Evolutionary conservation across 1,140 invertebrate genomes (phyloP).

Genomic region (Metopolophium dirhodum): DNA sequence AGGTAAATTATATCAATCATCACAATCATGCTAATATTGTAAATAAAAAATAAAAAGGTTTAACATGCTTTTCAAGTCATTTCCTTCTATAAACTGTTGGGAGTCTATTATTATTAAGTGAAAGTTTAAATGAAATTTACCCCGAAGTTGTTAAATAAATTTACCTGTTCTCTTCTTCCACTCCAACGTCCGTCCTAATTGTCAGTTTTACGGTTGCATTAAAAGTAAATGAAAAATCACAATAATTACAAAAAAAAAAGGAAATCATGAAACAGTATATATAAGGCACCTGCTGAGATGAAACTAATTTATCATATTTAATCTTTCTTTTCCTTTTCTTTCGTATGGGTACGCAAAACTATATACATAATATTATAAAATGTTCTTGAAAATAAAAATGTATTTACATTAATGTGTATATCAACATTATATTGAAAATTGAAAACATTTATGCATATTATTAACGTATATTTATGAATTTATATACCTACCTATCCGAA

Average conservation of each 20-base stretch:
- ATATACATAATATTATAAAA: neutral
- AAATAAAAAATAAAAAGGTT: slow-evolving; percentile 11
- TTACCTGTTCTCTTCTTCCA: slow-evolving; percentile 52
- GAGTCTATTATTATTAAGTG: neutral
- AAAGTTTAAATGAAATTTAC: slow-evolving; percentile 11
- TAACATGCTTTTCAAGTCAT: slow-evolving; percentile 5
- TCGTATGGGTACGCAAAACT: neutral
- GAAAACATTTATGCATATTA: neutral
- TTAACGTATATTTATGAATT: neutral
- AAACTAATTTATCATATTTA: neutral
- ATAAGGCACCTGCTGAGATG: neutral
- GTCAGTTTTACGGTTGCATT: slow-evolving; percentile 45
- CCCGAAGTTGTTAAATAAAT: slow-evolving; percentile 24
- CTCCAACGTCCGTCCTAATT: slow-evolving; percentile 43
- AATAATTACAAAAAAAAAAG: slow-evolving; percentile 25
- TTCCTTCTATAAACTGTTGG: slow-evolving; percentile 32
- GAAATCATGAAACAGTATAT: neutral
- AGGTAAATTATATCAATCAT: neutral
- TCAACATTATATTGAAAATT: neutral
- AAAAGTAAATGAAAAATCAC: slow-evolving; percentile 49
- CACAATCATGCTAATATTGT: neutral
- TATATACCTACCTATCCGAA: neutral
- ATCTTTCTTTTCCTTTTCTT: neutral
- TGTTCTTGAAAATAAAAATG: neutral
- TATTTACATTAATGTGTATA: neutral